A percentile compares a stretch with the other conserved stretches of the same genome.
phyloP scores from a whole-genome alignment of 2,113 vertebrate species.

The Sturnus vulgaris region DNA sequence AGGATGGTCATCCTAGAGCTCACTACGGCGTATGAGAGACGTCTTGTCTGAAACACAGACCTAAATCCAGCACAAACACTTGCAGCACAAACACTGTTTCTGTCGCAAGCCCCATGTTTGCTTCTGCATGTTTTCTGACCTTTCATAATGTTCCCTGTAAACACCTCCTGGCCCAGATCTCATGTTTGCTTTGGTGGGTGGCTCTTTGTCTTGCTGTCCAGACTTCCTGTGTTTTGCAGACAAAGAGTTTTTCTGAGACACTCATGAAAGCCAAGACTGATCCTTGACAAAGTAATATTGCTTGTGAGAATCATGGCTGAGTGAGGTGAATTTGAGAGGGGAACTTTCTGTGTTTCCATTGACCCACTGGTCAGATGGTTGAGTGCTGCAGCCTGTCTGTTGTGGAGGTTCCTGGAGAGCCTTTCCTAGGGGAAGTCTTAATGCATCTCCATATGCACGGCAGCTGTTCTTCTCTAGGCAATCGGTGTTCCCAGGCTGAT shows the following conservation, averaged over 20 bases:
- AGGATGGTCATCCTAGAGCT: background rate
- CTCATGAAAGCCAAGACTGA: background rate
- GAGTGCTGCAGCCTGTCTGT: background rate
- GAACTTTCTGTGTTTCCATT: background rate
- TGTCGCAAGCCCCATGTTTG: background rate
- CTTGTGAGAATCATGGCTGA: background rate
- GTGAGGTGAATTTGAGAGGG: background rate
- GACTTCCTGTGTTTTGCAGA: background rate
- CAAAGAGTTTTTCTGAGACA: background rate
- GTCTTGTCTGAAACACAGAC: background rate
- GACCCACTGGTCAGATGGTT: background rate
- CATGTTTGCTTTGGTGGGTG: background rate
- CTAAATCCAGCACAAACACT: background rate
- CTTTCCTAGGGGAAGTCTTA: background rate
- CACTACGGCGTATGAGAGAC: background rate
- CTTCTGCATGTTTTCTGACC: background rate
- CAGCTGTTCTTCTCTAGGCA: background rate
- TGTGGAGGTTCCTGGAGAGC: background rate
- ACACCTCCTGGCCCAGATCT: background rate
- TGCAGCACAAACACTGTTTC: background rate
- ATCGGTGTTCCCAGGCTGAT: background rate
- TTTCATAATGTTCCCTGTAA: background rate
- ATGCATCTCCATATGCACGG: background rate
- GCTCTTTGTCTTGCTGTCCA: background rate
- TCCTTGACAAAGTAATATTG: background rate